phyloP scores from a whole-genome alignment of 1,140 invertebrate species.

The Procambarus virginalis region DNA sequence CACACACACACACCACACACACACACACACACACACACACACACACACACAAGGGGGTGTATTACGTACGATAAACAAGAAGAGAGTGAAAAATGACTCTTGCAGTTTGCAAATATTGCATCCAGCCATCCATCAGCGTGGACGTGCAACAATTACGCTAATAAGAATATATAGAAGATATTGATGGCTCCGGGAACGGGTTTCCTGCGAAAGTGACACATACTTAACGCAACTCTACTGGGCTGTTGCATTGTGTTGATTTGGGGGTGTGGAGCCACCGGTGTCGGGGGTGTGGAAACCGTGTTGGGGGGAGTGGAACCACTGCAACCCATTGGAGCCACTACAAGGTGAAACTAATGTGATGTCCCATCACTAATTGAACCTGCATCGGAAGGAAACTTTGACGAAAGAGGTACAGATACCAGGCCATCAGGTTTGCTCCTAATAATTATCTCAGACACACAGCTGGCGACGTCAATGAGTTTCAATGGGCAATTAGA shows the following conservation, averaged over 20 bases:
- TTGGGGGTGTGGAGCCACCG: too few relatives aligned
- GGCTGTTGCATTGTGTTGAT: background rate
- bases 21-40: slow-evolving; percentile 34
- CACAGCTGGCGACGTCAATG: too few relatives aligned
- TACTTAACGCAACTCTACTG: slow-evolving; percentile 3
- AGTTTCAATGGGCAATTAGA: too few relatives aligned
- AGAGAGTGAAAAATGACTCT: slow-evolving; percentile 35
- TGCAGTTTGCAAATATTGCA: slow-evolving; percentile 46
- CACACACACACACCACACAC: slow-evolving; percentile 22
- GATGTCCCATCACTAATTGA: too few relatives aligned
- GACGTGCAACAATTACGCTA: slow-evolving; percentile 54
- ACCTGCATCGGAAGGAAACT: too few relatives aligned
- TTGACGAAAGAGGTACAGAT: too few relatives aligned
- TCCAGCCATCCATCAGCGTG: slow-evolving; percentile 41
- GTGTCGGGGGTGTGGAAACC: too few relatives aligned
- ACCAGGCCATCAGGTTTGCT: too few relatives aligned
- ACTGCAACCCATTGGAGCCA: too few relatives aligned
- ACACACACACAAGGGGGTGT: slow-evolving; percentile 16
- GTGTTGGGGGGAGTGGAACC: too few relatives aligned
- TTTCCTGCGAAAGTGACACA: slow-evolving; percentile 14
- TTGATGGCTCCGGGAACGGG: slow-evolving; percentile 20
- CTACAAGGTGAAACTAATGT: too few relatives aligned
- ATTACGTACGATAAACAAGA: slow-evolving; percentile 40
- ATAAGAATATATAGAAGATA: slow-evolving; percentile 53
- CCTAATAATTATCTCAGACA: too few relatives aligned